Conservation (phyloP, 2,888 invertebrate species). For the Drymonia ruficornis region DNA sequence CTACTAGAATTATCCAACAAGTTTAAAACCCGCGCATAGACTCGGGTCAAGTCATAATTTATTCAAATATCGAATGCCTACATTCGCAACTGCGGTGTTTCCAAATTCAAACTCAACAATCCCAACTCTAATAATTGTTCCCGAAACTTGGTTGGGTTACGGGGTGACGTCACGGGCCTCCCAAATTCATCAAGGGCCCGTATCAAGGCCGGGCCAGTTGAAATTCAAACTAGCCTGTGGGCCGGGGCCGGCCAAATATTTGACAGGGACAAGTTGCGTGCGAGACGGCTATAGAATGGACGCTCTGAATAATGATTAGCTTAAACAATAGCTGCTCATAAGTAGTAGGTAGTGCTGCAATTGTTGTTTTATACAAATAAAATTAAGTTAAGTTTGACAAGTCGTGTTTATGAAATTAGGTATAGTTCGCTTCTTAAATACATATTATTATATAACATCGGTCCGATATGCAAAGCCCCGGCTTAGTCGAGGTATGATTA, state of each 20-base stretch:
- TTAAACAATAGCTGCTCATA: not conserved
- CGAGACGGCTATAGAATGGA: slow-evolving; percentile 4
- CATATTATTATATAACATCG: not conserved
- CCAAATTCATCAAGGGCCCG: slow-evolving; percentile 55
- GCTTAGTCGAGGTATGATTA: not conserved
- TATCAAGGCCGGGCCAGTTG: slow-evolving; percentile 56
- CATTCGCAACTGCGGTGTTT: slow-evolving; percentile 2
- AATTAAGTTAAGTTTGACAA: too few relatives aligned
- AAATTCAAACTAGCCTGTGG: slow-evolving; percentile 58
- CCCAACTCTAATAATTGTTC: slow-evolving; percentile 19
- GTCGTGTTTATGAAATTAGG: too few relatives aligned
- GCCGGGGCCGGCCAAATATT: slow-evolving; percentile 46
- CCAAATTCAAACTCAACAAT: slow-evolving; percentile 6
- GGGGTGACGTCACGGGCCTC: slow-evolving; percentile 22
- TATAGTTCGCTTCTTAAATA: too few relatives aligned
- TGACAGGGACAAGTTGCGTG: slow-evolving; percentile 34
- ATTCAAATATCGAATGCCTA: not conserved
- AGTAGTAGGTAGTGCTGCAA: too few relatives aligned
- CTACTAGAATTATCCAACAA: not conserved
- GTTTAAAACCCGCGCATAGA: not conserved
- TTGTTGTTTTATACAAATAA: too few relatives aligned
- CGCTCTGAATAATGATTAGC: not conserved
- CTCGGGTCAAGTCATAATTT: not conserved
- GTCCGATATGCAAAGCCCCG: not conserved
- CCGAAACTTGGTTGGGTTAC: slow-evolving; percentile 23